Evolutionary conservation across 2,888 invertebrate species (phyloP).

Genomic region (Linnaemya tessellans): DNA sequence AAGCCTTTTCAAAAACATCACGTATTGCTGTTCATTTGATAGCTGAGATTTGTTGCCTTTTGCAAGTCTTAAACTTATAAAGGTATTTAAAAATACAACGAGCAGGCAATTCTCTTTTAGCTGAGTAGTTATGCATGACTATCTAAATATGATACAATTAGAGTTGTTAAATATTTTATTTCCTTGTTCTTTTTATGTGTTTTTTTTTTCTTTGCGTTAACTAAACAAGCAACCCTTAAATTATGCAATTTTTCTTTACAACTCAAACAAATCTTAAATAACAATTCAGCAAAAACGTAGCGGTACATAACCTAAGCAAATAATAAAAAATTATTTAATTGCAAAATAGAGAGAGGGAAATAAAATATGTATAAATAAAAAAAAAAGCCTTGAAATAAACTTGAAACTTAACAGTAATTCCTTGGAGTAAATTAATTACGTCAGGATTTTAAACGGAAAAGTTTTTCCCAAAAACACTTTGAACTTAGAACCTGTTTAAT

Average conservation of each 20-base stretch:
- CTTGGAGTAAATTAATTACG: too few relatives aligned
- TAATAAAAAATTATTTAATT: neutral
- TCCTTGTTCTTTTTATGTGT: neutral
- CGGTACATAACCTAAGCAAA: neutral
- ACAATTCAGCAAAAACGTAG: neutral
- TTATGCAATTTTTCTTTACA: neutral
- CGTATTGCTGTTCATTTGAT: conserved; percentile 68
- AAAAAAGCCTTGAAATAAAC: too few relatives aligned
- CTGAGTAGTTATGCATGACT: conserved; percentile 29
- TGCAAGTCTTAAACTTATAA: conserved; percentile 40
- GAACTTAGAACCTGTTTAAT: too few relatives aligned
- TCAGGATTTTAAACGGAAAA: too few relatives aligned
- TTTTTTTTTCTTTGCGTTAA: neutral
- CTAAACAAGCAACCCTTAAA: conserved; percentile 8
- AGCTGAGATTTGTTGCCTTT: neutral
- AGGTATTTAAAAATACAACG: conserved; percentile 41
- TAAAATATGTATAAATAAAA: neutral
- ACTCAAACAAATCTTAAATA: neutral
- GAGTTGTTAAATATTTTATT: conserved; percentile 12
- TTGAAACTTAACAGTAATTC: too few relatives aligned
- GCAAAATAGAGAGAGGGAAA: neutral
- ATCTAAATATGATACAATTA: conserved; percentile 32
- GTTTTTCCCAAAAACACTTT: too few relatives aligned
- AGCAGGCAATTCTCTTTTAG: conserved; percentile 20
- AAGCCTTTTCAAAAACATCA: conserved; percentile 58